Percentiles rank a stretch among this genome's conserved stretches.
Evolutionary conservation across 2,113 vertebrate genomes (phyloP).

Genomic region (Ceratotherium simum): DNA sequence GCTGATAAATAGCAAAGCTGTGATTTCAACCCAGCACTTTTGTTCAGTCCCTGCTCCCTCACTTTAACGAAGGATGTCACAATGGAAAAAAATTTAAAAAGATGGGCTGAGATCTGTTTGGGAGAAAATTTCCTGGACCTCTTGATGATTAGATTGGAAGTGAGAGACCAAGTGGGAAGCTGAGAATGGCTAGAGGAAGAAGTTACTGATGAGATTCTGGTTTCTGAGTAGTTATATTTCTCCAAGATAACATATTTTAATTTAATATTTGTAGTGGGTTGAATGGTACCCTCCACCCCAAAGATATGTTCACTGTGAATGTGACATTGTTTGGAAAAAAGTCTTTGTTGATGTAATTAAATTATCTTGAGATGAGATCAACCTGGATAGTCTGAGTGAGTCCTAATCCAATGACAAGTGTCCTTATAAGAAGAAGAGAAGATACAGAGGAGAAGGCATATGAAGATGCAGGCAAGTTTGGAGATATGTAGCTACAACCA

Average conservation of each 20-base stretch:
- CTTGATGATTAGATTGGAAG: background rate
- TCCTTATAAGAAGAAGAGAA: background rate
- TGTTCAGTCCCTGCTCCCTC: background rate
- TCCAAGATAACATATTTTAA: background rate
- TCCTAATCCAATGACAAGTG: background rate
- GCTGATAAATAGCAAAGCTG: background rate
- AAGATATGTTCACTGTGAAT: background rate
- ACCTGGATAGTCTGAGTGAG: background rate
- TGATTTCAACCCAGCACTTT: background rate
- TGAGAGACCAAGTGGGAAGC: background rate
- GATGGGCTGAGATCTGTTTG: background rate
- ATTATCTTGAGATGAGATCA: background rate
- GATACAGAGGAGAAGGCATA: background rate
- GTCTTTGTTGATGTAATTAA: background rate
- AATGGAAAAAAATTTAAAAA: background rate
- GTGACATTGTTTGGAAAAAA: background rate
- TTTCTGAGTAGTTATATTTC: background rate
- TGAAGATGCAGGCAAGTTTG: background rate
- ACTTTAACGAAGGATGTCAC: background rate
- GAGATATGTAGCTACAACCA: background rate
- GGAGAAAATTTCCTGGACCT: background rate
- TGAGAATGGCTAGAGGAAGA: background rate
- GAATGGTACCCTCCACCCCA: background rate
- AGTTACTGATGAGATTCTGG: background rate
- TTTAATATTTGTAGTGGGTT: background rate